Evolutionary conservation across 2,113 vertebrate species (phyloP), one percentile per base, ranked within the genome.

Genomic region (Takifugu bimaculatus): DNA sequence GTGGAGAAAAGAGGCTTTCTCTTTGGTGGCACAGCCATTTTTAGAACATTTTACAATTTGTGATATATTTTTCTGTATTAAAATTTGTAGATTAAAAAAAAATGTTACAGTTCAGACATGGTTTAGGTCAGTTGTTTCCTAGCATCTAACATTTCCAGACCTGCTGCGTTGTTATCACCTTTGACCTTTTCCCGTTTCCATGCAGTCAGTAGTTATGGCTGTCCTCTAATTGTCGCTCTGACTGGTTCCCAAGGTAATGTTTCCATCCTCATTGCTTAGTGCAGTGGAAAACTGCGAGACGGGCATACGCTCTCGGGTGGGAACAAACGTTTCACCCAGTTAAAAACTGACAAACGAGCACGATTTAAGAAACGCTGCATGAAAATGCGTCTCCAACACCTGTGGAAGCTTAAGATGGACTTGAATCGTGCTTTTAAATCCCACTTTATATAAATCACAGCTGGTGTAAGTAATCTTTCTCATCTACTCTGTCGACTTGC

Each of bases 31-130:
- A 61, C 27, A 7, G 20, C 20, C 20, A 20, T 20, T 47, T 39
- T 45, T 28, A 47, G 48, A 39, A 59, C 32, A 5, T 10, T 35
- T 29, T 60, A 45, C 42, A 57, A n/a, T 66, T 72, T 47, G 15
- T 44, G 54, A 39, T 39, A 26, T 66, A 57, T 60, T 78, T 81
- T 66, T 70, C 26, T 60, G 71, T 26, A 42, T 26, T 20, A 15
- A 51, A 49, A 7, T 39, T 45, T 14, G 1, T 27, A 3, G 9
- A 32, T 47, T 11, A 48, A 54, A 32, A 0, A n/a, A 20, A 20
- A 20, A 20, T 20, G 13, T 4, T 32, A 39, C 48, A 4, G 14
- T 29, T 53, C 29, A 4, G 51, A n/a, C n/a, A 13, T 5, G 12
- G 4, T 6, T 5, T 32, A 20, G 20, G 2, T 47, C 2, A 6